Base-by-base conservation (phyloP, 2,888 invertebrate genomes). In the Macaria notata region DNA sequence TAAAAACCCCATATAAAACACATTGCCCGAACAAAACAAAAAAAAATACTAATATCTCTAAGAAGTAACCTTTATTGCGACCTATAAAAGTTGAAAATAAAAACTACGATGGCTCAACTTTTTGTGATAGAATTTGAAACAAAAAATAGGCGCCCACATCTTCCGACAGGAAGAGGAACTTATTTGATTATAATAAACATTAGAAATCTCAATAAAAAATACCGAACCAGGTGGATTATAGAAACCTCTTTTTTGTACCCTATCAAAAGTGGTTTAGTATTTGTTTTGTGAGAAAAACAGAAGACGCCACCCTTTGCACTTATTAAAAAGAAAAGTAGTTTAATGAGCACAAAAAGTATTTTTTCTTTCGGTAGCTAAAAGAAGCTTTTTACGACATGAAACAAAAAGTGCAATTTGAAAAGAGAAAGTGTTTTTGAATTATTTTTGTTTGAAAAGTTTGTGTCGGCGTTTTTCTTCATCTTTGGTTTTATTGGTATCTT, bases 151-250 rank as follows among this genome's bases (percentile, higher is more conserved):
- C 88, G 86, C 87, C 88, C 62, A 65, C 79, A 77, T 83, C 85
- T 89, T 88, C 89, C 88, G 83, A 81, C 83, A 83, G 91, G 91
- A 90, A 89, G 81, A 85, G 83, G 86, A 88, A 88, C 88, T 83
- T 87, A 88, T 88, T 88, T 88, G 89, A 88, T 90, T 88, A 88
- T 86, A 81, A 86, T 83, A 88, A 86, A 88, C 85, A 86, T 86
- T 79, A 76, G 77, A 78, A 66, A 78, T 76, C 71, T 62, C 70
- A 75, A 72, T 79, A 85, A 86, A 85, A 88, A 79, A 71, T 69
- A 74, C 69, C 66, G 72, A 79, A 84, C 90, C 90, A 91, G 90
- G 91, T 91, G 90, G 81, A 71, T 74, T 67, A 62, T 56, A 72
- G 75, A 72, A 71, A 63, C 66, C 63, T 38, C 30, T 44, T 79